Conservation (phyloP, 2,888 invertebrate genomes). For the Cantharis nigra region DNA sequence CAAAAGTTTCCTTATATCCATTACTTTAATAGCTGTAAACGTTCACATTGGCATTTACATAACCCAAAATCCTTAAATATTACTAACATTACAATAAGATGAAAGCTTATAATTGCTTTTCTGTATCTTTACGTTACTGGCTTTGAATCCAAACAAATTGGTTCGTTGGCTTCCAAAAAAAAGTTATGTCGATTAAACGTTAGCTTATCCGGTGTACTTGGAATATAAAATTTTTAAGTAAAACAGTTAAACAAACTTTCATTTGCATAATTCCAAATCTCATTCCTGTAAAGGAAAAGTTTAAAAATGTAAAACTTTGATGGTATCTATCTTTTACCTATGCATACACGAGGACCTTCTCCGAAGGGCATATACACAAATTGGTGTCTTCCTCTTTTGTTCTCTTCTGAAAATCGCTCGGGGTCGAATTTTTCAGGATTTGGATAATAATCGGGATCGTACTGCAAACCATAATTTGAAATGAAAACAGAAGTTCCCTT, state of each 20-base stretch:
- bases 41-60: too few relatives aligned
- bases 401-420: conserved; percentile 43
- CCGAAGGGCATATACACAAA: conserved; percentile 43
- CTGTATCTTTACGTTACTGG: too few relatives aligned
- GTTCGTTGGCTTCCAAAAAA: neutral
- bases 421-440: conserved; percentile 48
- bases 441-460: conserved; percentile 44
- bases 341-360: conserved; percentile 25
- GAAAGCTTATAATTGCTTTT: too few relatives aligned
- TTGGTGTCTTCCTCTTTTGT: conserved; percentile 29
- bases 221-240: neutral
- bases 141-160: neutral
- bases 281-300: neutral
- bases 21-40: too few relatives aligned
- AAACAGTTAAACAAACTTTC: neutral
- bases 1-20: too few relatives aligned
- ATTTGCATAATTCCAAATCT: neutral
- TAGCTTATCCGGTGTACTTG: neutral
- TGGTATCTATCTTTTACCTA: conserved; percentile 11
- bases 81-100: too few relatives aligned
- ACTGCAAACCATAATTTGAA: conserved; percentile 43
- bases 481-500: conserved; percentile 37
- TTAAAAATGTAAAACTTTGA: neutral
- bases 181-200: neutral
- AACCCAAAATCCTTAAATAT: too few relatives aligned